Evolutionary conservation across 2,888 invertebrate species (phyloP).

Genomic region (Elysia crispata): DNA sequence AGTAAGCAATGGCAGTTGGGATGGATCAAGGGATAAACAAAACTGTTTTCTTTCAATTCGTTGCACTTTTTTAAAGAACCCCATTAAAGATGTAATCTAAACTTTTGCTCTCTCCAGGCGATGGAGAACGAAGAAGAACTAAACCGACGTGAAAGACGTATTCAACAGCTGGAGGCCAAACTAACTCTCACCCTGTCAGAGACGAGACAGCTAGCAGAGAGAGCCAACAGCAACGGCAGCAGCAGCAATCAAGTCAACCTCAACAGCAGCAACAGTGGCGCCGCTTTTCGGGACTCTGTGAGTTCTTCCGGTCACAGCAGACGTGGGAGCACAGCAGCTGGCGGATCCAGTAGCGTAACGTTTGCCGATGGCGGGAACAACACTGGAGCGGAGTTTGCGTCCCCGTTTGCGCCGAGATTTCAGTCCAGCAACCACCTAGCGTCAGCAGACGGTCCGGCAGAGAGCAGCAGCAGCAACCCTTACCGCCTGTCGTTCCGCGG

Average conservation of each 20-base stretch:
- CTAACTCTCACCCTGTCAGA: constrained; percentile 55
- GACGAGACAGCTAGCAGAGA: constrained; percentile 53
- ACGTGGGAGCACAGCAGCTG: too few species aligned
- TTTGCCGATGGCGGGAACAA: neutral
- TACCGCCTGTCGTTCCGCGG: constrained; percentile 3
- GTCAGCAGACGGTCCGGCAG: neutral
- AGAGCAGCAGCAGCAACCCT: too few species aligned
- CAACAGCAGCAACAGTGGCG: neutral
- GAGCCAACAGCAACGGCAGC: constrained; percentile 52
- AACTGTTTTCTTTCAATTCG: too few species aligned
- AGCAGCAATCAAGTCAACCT: neutral
- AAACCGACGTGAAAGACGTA: constrained; percentile 53
- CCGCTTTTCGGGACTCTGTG: too few species aligned
- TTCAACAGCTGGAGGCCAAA: constrained; percentile 58
- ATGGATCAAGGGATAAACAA: too few species aligned
- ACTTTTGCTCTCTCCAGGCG: constrained; percentile 42
- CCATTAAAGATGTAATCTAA: too few species aligned
- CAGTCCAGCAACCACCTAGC: constrained; percentile 15
- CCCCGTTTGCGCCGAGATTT: neutral
- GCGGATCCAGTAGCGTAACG: neutral
- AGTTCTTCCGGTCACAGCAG: too few species aligned
- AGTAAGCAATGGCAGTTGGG: too few species aligned
- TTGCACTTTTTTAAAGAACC: too few species aligned
- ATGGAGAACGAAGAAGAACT: constrained; percentile 53
- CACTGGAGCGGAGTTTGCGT: neutral